Base-by-base conservation (phyloP, 1,140 invertebrate genomes). In the Drosophila sulfurigaster region DNA sequence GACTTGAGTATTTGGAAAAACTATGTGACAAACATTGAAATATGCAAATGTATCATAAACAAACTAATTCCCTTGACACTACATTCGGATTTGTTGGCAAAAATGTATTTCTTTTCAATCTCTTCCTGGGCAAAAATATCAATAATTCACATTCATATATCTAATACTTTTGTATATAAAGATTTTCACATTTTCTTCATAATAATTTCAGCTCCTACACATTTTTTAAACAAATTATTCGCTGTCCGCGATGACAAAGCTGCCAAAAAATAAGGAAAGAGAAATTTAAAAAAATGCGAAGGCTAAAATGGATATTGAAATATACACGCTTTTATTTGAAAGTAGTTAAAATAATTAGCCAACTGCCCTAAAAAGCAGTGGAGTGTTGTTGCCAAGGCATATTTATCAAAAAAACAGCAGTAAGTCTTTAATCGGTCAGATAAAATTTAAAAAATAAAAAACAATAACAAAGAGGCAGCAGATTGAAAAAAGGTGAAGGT, bases 401-500 rank as follows among this genome's bases (percentile, higher is more conserved):
- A 25, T 28, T 43, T 57, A 49, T 25, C 20, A 25, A 25, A 20
- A 20, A 25, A 25, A 25, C 20, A 25, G 65, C 49, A 28, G 16
- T 48, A 65, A 57, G 48, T 38, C 48, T 64, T 10, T 41, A 57
- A 56, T 38, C 13, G 45, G 38, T 38, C 32, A 56, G 59, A 56
- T 66, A 59, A 43, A 73, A 54, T 38, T 38, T 51, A 51, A 30
- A 46, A 59, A 57, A 49, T 8, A 30, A 38, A 57, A 43, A 51
- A 59, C 45, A 64, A 43, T 41, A 49, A 57, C 7, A 30, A 58
- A 62, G 57, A 60, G 52, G 59, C 56, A 64, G 59, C 48, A 76
- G 25, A 65, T 66, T 32, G 59, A 58, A 72, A 68, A 76, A 76
- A 72, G 60, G 74, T 72, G 60, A 76, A 76, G 74, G 74, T 70